phyloP scores from a whole-genome alignment of 2,113 vertebrate genomes.

The Xyliphius kryptos region DNA sequence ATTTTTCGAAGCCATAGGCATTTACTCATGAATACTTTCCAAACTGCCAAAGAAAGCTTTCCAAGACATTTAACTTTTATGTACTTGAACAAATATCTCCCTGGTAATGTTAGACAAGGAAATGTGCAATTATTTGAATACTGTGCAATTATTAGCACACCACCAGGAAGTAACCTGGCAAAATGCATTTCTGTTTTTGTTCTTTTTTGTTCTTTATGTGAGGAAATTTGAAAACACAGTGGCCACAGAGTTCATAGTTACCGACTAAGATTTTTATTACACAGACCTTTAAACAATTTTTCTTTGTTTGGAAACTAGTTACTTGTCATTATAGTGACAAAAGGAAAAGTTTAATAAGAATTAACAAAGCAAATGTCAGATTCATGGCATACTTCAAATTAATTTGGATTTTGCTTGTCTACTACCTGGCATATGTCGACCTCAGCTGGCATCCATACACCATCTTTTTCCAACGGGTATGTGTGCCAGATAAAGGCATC shows the following conservation, averaged over 20 bases:
- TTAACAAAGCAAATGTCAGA: no score
- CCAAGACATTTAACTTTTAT: conserved; percentile 22
- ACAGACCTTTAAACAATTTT: background rate
- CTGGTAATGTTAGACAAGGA: conserved; percentile 18
- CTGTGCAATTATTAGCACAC: conserved; percentile 19
- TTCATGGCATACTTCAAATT: no score
- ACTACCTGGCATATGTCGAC: conserved; percentile 37
- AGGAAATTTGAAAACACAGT: conserved; percentile 23
- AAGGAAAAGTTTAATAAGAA: no score
- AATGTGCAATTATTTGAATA: conserved; percentile 19
- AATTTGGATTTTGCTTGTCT: conserved; percentile 8
- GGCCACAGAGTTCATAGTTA: conserved; percentile 15
- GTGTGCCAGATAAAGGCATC: conserved; percentile 38
- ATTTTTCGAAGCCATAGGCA: conserved; percentile 7
- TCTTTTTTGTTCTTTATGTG: conserved; percentile 17
- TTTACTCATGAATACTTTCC: conserved; percentile 19
- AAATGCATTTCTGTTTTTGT: background rate
- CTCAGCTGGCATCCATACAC: conserved; percentile 38
- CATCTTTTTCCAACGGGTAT: conserved; percentile 43
- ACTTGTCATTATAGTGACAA: no score
- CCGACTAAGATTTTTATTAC: background rate
- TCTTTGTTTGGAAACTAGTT: background rate
- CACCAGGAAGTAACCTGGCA: conserved; percentile 20
- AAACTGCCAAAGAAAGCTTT: conserved; percentile 23
- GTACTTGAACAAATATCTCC: conserved; percentile 13